Percentiles rank a stretch among this genome's conserved stretches.
Conservation (phyloP, 2,113 vertebrate genomes). For the Chaetodon trifascialis region DNA sequence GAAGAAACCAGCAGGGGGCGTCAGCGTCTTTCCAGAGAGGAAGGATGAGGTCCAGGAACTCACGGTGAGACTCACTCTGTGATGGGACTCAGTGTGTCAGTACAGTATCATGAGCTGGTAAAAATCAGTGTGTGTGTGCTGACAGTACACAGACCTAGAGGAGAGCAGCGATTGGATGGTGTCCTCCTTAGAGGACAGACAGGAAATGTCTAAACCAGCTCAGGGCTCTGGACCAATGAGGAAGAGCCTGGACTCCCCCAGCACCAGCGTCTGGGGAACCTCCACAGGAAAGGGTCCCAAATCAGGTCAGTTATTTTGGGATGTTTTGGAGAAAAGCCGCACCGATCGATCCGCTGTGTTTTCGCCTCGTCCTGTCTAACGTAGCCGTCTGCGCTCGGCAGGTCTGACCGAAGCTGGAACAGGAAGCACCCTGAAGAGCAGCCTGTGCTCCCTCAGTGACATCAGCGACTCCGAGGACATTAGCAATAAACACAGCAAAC, state of each 20-base stretch:
- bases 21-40: slow-evolving; percentile 81
- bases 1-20: slow-evolving; percentile 84
- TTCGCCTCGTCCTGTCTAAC: background rate
- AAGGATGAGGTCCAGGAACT: slow-evolving; percentile 85
- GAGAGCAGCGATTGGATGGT: slow-evolving; percentile 90
- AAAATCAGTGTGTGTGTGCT: background rate
- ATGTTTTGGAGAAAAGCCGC: background rate
- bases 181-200: slow-evolving; percentile 88
- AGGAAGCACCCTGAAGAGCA: slow-evolving; percentile 91
- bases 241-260: slow-evolving; percentile 84
- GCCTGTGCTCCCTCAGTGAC: slow-evolving; percentile 88
- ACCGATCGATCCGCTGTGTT: background rate
- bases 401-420: slow-evolving; percentile 87
- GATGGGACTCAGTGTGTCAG: background rate
- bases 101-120: background rate
- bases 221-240: slow-evolving; percentile 67
- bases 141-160: slow-evolving; percentile 76
- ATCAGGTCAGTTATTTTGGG: slow-evolving; percentile 79
- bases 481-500: slow-evolving; percentile 47
- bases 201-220: slow-evolving; percentile 67
- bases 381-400: slow-evolving; percentile 50
- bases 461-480: slow-evolving; percentile 90
- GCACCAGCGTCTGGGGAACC: slow-evolving; percentile 87
- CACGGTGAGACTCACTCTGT: slow-evolving; percentile 81
- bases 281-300: slow-evolving; percentile 78